Base-by-base conservation (phyloP, 2,797 vertebrate species). In the Sebastiscus albofasciatus region DNA sequence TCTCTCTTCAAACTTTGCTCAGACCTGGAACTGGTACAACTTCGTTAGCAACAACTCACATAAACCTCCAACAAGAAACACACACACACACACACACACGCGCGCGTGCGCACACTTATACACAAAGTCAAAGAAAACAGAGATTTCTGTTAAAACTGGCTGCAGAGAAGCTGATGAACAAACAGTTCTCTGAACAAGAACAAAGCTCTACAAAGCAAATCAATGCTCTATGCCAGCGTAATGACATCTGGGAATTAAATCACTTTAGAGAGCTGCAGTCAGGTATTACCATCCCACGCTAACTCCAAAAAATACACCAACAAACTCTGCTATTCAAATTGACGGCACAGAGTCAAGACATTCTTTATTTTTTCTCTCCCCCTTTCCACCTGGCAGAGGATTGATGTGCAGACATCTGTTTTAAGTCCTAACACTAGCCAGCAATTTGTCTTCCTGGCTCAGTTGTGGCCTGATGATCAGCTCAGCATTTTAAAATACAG, bases 191-290 rank as follows among this genome's bases (percentile, higher is more conserved):
- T 72, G 59, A 87, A 81, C 62, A 68, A 87, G 80, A 91, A 86
- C 83, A 90, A 87, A 90, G 79, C 82, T 10, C 69, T 74, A 73
- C 83, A 90, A 82, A 88, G 81, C 75, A 90, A 90, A 89, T 88
- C 84, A 84, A 69, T 33, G 54, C 34, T 77, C 18, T 8, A 73
- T 76, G 72, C 71, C 84, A 76, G 75, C 24, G n/a, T 80, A 85
- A 85, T 86, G 86, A 90, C 90, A 75, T 64, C 5, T 6, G 90
- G 89, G 91, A 92, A 82, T 90, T 75, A 76, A 89, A 90, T 85
- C 58, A 69, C 68, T 88, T 86, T 79, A 62, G 73, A 89, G 82
- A 87, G 77, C 69, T 79, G 74, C 79, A 90, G 80, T 80, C 75
- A 72, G 77, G 74, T 84, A 85, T 81, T 72, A 76, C 46, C 26